phyloP scores from a whole-genome alignment of 2,888 invertebrate genomes.

The Pelosia muscerda region DNA sequence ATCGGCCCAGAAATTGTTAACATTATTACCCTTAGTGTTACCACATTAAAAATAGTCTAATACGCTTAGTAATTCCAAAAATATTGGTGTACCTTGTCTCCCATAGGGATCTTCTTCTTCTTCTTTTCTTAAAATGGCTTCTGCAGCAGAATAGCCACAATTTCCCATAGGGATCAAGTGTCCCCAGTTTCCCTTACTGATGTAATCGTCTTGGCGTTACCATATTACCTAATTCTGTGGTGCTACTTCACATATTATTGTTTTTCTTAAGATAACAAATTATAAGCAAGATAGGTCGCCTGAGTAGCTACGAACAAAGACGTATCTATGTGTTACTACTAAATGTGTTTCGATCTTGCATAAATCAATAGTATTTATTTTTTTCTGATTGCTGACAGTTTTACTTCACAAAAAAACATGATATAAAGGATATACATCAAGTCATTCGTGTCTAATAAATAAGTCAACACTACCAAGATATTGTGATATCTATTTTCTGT shows the following conservation, averaged over 20 bases:
- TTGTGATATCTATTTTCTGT: conserved; percentile 15
- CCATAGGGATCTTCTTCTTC: too few relatives aligned
- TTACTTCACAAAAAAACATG: conserved; percentile 8
- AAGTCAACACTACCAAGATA: conserved; percentile 14
- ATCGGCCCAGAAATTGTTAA: too few relatives aligned
- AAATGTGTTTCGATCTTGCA: conserved; percentile 8
- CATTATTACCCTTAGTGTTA: too few relatives aligned
- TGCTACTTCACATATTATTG: background rate
- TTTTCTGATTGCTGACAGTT: conserved; percentile 13
- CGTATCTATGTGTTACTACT: conserved; percentile 7
- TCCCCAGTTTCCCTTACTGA: too few relatives aligned
- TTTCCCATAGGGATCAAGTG: too few relatives aligned
- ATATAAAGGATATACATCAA: conserved; percentile 15
- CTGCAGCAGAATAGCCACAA: too few relatives aligned
- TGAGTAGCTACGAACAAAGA: background rate
- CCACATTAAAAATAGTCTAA: too few relatives aligned
- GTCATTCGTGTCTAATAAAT: conserved; percentile 10
- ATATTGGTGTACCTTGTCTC: too few relatives aligned
- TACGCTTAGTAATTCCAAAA: too few relatives aligned
- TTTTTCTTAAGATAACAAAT: background rate
- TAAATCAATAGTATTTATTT: conserved; percentile 16
- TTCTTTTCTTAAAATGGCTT: too few relatives aligned
- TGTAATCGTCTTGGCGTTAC: too few relatives aligned
- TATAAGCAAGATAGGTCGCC: background rate
- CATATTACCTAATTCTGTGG: too few relatives aligned